Base-by-base conservation (phyloP, 2,888 invertebrate species). In the Ectemnius continuus region DNA sequence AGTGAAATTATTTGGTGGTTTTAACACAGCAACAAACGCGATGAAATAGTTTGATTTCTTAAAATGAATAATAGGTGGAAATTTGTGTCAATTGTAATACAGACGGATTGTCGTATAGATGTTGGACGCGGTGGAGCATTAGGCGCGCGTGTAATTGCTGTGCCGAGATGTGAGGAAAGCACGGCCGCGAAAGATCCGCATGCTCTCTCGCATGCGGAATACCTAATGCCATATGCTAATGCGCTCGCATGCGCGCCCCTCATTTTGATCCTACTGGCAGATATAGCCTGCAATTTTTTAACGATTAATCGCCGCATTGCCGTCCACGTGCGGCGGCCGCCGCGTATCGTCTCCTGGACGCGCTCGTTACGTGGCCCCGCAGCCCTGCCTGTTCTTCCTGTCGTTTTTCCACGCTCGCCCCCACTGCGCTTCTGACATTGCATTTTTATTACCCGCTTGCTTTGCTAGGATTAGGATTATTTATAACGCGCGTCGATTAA, bases 151-250 rank as follows among this genome's bases (percentile, higher is more conserved):
- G 76, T 82, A 84, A 84, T 84, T 83, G 80, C 36, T 11, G 73
- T 63, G 75, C 79, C 78, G 81, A 84, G 84, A 84, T 84, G 78
- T 70, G 45, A 72, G 81, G 71, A 80, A 80, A 82, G 74, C 74
- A 70, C 36, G 63, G 73, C 58, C 58, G 61, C 58, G 61, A 56
- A 36, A 36, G 36, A 36, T 36, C 36, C 36, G 36, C 36, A 8
- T 36, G 36, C 36, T 61, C 56, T 58, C 63, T 84, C 78, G 84
- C 83, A 86, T 82, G 84, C 68, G 77, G 86, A 86, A 86, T 85
- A 85, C 65, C 78, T 84, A 87, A 87, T 87, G 86, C 81, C 79
- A 78, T 84, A 84, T 87, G 85, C 86, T 86, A 85, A 86, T 87
- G 79, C 76, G 78, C 79, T 85, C 79, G 88, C 87, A 87, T 87